A percentile compares a stretch with the other conserved stretches of the same genome.
These are phyloP conservation scores for Hymenochirus boettgeri DNA, from an alignment of 2,113 vertebrate species.

Conservation along the genomic window DNA sequence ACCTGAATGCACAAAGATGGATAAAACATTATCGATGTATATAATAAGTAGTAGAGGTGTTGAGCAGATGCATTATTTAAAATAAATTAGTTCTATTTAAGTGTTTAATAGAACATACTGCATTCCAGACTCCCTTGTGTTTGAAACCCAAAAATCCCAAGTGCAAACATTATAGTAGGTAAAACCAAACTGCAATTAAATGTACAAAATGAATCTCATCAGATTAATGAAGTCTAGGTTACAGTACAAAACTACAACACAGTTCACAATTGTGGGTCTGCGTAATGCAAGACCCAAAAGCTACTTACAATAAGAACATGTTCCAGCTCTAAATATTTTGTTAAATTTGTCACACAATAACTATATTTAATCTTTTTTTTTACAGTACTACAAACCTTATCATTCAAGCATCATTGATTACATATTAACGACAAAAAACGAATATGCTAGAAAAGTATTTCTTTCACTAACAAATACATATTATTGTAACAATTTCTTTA, in stretches of 20 bases:
- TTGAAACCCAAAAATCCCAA: slow-evolving; percentile 72
- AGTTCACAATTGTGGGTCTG: slow-evolving; percentile 49
- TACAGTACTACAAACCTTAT: slow-evolving; percentile 93
- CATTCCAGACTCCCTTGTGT: slow-evolving; percentile 74
- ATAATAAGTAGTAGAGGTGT: slow-evolving; percentile 62
- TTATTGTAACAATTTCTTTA: slow-evolving; percentile 41
- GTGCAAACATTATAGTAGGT: slow-evolving; percentile 87
- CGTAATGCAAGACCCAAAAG: slow-evolving; percentile 62
- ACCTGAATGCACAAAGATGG: slow-evolving; percentile 54
- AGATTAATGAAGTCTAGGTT: slow-evolving; percentile 61
- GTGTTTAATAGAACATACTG: slow-evolving; percentile 69
- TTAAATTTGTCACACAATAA: slow-evolving; percentile 87
- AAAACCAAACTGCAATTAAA: slow-evolving; percentile 61
- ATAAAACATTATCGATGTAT: slow-evolving; percentile 44
- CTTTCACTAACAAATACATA: slow-evolving; percentile 56
- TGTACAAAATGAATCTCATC: slow-evolving; percentile 52
- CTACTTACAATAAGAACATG: slow-evolving; percentile 71
- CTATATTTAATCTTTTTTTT: slow-evolving; percentile 78
- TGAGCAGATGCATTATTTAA: slow-evolving; percentile 61
- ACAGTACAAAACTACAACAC: slow-evolving; percentile 52
- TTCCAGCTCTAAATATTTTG: slow-evolving; percentile 83
- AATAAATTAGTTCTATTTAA: slow-evolving; percentile 96
- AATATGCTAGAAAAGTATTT: slow-evolving; percentile 66
- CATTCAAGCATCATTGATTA: slow-evolving; percentile 90
- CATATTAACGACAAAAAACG: slow-evolving; percentile 67